Conservation (phyloP, 2,797 vertebrate species). For the Lacerta viridis region DNA sequence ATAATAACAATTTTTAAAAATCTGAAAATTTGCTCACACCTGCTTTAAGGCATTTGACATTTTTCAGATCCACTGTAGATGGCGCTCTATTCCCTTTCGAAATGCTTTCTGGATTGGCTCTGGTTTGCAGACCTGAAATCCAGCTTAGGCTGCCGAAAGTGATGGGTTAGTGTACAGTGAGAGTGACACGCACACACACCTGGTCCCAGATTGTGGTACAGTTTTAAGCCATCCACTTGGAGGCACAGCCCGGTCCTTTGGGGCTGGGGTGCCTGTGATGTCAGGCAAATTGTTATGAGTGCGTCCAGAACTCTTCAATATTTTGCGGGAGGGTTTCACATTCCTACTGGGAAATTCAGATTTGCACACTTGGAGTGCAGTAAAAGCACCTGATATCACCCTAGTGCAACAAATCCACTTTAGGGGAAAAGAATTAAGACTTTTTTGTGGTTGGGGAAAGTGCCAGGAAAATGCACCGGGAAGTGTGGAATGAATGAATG, state of each 20-base stretch:
- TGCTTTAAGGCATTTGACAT: not conserved
- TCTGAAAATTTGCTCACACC: not conserved
- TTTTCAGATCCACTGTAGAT: slow-evolving; percentile 21
- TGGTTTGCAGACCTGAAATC: slow-evolving; percentile 14
- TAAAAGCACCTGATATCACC: too few relatives aligned
- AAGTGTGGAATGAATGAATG: too few relatives aligned
- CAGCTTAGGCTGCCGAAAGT: not conserved
- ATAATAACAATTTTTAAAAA: too few relatives aligned
- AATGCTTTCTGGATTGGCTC: not conserved
- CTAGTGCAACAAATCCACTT: too few relatives aligned
- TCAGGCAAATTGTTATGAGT: too few relatives aligned
- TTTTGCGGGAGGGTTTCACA: too few relatives aligned
- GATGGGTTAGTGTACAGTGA: not conserved
- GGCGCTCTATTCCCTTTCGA: slow-evolving; percentile 5
- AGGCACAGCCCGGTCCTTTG: not conserved
- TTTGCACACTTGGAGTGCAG: too few relatives aligned
- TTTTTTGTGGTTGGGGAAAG: too few relatives aligned
- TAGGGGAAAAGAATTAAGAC: too few relatives aligned
- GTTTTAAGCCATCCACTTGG: not conserved
- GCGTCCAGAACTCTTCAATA: too few relatives aligned
- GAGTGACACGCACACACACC: not conserved
- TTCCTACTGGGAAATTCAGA: too few relatives aligned
- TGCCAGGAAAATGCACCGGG: too few relatives aligned
- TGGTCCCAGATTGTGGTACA: not conserved
- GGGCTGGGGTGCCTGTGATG: not conserved